These are phyloP conservation scores for Graphium colonna DNA, from an alignment of 2,888 invertebrate genomes.

Conservation along the genomic window DNA sequence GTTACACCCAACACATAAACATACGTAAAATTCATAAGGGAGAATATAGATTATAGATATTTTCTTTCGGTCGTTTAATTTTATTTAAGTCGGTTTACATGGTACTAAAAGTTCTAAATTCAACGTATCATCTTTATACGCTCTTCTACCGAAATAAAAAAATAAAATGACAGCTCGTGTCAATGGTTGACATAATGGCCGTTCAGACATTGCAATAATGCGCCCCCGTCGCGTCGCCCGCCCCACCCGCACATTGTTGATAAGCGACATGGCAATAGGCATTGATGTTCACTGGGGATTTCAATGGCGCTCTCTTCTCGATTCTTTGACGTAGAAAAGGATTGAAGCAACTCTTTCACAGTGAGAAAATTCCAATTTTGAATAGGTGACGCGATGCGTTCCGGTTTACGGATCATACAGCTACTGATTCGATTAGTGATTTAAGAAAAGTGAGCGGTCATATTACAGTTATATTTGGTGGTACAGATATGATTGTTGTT, in stretches of 20 bases:
- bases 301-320: constrained; percentile 67
- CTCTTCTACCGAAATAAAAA: too few species aligned
- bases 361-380: constrained; percentile 53
- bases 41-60: too few species aligned
- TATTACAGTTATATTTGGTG: constrained; percentile 25
- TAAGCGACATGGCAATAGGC: constrained; percentile 76
- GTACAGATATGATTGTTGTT: background rate
- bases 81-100: too few species aligned
- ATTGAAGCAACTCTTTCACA: constrained; percentile 59
- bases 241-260: constrained; percentile 58
- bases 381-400: constrained; percentile 36
- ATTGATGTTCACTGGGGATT: constrained; percentile 73
- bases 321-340: constrained; percentile 69
- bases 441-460: constrained; percentile 15
- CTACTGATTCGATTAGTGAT: constrained; percentile 32
- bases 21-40: too few species aligned
- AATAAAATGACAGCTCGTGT: constrained; percentile 7
- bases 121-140: too few species aligned
- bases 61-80: too few species aligned
- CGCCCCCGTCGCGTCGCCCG: constrained; percentile 40
- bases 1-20: too few species aligned
- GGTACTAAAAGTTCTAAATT: too few species aligned
- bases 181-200: constrained; percentile 26
- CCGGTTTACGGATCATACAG: constrained; percentile 34
- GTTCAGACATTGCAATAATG: constrained; percentile 45